A percentile compares a stretch with the other conserved stretches of the same genome.
These are phyloP conservation scores for Helarctos malayanus DNA, from an alignment of 2,797 vertebrate species.

Conservation along the genomic window DNA sequence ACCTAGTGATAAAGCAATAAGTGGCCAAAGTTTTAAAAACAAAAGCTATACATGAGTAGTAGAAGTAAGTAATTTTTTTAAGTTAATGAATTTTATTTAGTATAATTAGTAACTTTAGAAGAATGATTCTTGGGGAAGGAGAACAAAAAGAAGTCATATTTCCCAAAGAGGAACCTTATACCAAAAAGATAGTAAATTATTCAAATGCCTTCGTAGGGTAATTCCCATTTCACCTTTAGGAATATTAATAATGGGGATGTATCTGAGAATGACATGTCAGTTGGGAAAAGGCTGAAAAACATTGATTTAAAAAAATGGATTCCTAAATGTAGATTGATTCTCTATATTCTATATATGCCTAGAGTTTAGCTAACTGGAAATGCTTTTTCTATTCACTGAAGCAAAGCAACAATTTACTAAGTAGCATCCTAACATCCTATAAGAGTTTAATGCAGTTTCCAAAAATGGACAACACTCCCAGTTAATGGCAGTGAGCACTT, in stretches of 20 bases:
- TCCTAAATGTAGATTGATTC: background rate
- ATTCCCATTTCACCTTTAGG: background rate
- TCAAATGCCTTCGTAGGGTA: background rate
- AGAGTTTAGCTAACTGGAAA: constrained; percentile 27
- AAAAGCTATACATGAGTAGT: background rate
- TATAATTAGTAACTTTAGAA: background rate
- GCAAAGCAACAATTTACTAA: constrained; percentile 54
- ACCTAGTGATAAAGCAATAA: background rate
- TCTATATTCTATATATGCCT: background rate
- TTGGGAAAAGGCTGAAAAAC: background rate
- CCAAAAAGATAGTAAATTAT: background rate
- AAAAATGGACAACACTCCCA: constrained; percentile 28
- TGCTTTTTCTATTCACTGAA: constrained; percentile 34
- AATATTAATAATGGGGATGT: background rate
- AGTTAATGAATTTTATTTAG: background rate
- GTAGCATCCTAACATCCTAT: constrained; percentile 8
- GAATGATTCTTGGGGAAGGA: background rate
- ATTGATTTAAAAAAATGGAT: background rate
- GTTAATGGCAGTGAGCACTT: constrained; percentile 57
- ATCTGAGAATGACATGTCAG: background rate
- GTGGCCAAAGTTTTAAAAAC: background rate
- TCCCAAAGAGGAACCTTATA: background rate
- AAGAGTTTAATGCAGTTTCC: constrained; percentile 68
- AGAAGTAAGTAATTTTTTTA: background rate
- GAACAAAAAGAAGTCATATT: background rate